Conservation (phyloP, 2,888 invertebrate genomes). For the Ornithoptera alexandrae region DNA sequence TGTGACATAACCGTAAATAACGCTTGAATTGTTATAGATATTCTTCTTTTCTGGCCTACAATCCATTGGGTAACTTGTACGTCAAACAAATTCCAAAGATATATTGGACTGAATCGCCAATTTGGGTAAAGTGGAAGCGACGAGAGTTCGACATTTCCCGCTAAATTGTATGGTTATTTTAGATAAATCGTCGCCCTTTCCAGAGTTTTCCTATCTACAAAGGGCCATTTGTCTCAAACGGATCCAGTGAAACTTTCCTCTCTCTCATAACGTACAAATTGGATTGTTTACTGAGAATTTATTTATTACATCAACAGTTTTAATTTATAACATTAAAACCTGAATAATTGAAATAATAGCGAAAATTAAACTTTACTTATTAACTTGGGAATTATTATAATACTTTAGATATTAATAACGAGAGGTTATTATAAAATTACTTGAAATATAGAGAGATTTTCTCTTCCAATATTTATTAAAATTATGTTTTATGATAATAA, state of each 20-base stretch:
- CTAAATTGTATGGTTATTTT: constrained; percentile 76
- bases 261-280: constrained; percentile 41
- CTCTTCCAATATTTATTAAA: no score
- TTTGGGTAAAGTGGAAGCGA: constrained; percentile 73
- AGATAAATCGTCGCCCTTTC: constrained; percentile 73
- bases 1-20: constrained; percentile 68
- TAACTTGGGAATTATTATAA: no score
- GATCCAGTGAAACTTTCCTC: constrained; percentile 63
- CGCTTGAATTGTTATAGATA: constrained; percentile 61
- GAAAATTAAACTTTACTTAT: background rate
- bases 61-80: constrained; percentile 60
- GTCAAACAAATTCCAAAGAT: constrained; percentile 72
- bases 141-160: constrained; percentile 70
- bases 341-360: background rate
- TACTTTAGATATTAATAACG: no score
- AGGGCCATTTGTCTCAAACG: constrained; percentile 70
- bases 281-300: constrained; percentile 27
- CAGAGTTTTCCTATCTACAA: constrained; percentile 69
- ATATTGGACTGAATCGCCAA: constrained; percentile 73
- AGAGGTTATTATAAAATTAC: no score
- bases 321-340: background rate
- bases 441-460: no score
- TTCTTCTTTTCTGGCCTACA: constrained; percentile 63
- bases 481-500: no score
- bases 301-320: constrained; percentile 24